Percentiles rank a stretch among this genome's conserved stretches.
Evolutionary conservation across 2,888 invertebrate species (phyloP).

Genomic region (Aethes cnicana): DNA sequence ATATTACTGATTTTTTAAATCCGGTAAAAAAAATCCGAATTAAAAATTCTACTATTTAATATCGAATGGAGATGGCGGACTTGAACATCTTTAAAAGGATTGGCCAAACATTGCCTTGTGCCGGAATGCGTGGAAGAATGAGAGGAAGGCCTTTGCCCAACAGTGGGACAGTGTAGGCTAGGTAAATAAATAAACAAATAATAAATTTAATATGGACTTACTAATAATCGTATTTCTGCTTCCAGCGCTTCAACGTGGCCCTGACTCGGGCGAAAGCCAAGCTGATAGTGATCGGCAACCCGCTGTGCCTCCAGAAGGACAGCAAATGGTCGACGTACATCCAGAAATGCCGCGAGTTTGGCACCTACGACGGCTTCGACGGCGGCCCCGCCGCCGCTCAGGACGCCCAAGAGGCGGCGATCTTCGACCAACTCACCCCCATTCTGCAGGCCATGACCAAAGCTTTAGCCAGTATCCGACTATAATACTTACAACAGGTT

Average conservation of each 20-base stretch:
- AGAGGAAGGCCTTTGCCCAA: too few relatives aligned
- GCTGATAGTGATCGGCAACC: slow-evolving; percentile 83
- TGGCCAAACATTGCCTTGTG: too few relatives aligned
- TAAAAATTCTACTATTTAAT: too few relatives aligned
- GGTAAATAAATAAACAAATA: neutral
- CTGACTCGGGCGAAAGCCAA: slow-evolving; percentile 88
- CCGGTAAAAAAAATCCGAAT: too few relatives aligned
- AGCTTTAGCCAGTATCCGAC: neutral
- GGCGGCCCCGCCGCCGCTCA: slow-evolving; percentile 23
- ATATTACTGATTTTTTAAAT: too few relatives aligned
- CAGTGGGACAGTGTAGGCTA: too few relatives aligned
- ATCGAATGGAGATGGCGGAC: too few relatives aligned
- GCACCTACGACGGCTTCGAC: slow-evolving; percentile 57
- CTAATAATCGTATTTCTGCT: slow-evolving; percentile 31
- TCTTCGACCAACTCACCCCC: slow-evolving; percentile 26
- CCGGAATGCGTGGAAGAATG: too few relatives aligned
- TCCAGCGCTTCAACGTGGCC: slow-evolving; percentile 88
- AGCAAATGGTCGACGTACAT: slow-evolving; percentile 65
- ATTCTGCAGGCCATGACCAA: slow-evolving; percentile 26
- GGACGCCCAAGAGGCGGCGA: slow-evolving; percentile 11
- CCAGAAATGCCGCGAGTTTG: slow-evolving; percentile 50
- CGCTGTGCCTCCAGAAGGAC: slow-evolving; percentile 56
- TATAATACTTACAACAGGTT: too few relatives aligned
- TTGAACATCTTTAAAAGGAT: too few relatives aligned
- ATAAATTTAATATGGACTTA: neutral